Conservation (phyloP, 2,113 vertebrate species). For the Hydropotes inermis region DNA sequence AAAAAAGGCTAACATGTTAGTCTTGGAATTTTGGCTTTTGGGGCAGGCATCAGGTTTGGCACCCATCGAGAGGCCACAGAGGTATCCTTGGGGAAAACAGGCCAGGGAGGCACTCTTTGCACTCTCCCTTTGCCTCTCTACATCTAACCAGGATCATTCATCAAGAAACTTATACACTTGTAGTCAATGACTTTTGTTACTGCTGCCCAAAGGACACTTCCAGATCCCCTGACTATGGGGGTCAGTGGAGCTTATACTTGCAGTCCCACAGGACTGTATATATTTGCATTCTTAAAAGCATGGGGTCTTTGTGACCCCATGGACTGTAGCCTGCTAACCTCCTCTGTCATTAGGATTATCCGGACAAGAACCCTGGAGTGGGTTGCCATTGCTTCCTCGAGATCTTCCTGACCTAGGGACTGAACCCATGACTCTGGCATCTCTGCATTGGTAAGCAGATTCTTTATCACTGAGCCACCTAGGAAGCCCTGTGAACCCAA, state of each 20-base stretch:
- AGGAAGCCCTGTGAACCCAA: background rate
- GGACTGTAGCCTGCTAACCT: background rate
- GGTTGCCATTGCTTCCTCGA: background rate
- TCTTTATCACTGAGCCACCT: background rate
- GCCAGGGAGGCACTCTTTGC: background rate
- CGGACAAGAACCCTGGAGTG: background rate
- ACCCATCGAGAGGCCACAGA: background rate
- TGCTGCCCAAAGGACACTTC: background rate
- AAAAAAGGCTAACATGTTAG: background rate
- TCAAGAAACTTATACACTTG: background rate
- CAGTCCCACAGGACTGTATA: background rate
- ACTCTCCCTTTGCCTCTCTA: background rate
- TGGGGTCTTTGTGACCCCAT: background rate
- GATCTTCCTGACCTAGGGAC: background rate
- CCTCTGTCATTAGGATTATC: background rate
- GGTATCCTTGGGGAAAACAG: background rate
- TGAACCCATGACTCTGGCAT: background rate
- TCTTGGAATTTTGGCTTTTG: background rate
- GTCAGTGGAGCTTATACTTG: background rate
- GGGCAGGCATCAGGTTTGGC: background rate
- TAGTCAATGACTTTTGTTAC: background rate
- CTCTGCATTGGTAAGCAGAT: background rate
- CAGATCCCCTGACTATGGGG: background rate
- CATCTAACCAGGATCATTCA: background rate
- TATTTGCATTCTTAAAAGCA: background rate